phyloP scores from a whole-genome alignment of 2,888 invertebrate species.

The Sesia bembeciformis region DNA sequence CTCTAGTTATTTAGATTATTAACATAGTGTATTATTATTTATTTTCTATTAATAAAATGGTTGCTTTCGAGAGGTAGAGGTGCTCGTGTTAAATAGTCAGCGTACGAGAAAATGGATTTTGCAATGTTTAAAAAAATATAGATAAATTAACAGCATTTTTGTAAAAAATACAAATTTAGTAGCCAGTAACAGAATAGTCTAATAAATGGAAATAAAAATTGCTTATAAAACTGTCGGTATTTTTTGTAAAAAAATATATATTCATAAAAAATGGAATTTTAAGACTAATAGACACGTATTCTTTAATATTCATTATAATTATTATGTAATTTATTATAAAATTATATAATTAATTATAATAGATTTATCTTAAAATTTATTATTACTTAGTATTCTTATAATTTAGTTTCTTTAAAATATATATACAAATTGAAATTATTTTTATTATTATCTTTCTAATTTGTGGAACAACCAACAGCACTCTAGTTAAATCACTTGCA shows the following conservation, averaged over 20 bases:
- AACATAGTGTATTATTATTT: slow-evolving; percentile 8
- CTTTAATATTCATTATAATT: no score
- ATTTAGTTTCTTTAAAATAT: no score
- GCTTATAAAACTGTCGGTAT: not conserved
- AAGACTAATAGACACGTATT: no score
- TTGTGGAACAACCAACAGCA: no score
- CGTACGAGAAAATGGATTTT: slow-evolving; percentile 3
- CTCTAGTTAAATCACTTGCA: no score
- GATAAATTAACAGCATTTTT: not conserved
- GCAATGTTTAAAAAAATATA: not conserved
- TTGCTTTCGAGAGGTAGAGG: slow-evolving; percentile 4
- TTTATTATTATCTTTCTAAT: no score
- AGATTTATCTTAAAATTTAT: no score
- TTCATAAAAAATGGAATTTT: no score
- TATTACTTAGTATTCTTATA: no score
- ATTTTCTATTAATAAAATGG: slow-evolving; percentile 2
- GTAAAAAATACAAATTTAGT: not conserved
- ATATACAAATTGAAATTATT: no score
- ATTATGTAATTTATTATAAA: no score
- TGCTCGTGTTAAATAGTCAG: slow-evolving; percentile 12
- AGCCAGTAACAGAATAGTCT: not conserved
- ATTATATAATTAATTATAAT: no score
- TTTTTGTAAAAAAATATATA: not conserved
- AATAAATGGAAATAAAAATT: not conserved
- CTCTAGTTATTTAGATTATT: slow-evolving; percentile 6